A percentile compares a stretch with the other conserved stretches of the same genome.
phyloP scores from a whole-genome alignment of 2,113 vertebrate genomes.

The Ascaphus truei region DNA sequence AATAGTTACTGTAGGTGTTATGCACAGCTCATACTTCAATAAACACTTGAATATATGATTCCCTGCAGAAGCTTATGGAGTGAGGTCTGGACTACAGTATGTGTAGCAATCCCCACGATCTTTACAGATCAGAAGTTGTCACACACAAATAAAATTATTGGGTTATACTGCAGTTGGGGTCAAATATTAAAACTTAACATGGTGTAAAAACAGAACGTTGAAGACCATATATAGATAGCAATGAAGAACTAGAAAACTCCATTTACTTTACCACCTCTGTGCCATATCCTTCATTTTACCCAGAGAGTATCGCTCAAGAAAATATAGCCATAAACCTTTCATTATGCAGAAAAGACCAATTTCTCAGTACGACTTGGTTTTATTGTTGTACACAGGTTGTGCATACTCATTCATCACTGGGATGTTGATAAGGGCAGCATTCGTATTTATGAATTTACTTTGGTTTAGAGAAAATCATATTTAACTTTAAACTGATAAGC shows the following conservation, averaged over 20 bases:
- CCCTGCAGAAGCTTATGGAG: no score
- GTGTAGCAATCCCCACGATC: no score
- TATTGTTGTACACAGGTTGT: neutral
- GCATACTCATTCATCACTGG: neutral
- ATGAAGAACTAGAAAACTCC: neutral
- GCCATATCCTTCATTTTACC: neutral
- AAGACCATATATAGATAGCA: no score
- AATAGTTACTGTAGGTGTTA: no score
- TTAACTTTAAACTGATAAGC: neutral
- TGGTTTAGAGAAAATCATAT: conserved; percentile 1
- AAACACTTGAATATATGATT: no score
- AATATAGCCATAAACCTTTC: neutral
- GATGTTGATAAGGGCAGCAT: conserved; percentile 2
- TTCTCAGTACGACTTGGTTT: neutral
- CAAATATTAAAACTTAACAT: no score
- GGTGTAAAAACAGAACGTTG: no score
- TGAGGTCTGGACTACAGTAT: no score
- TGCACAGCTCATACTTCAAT: no score
- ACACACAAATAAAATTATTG: no score
- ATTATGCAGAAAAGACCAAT: neutral
- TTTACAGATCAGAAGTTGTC: no score
- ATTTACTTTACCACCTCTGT: neutral
- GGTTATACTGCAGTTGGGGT: no score
- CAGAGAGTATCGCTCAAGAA: neutral
- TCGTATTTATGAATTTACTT: conserved; percentile 20